phyloP scores from a whole-genome alignment of 2,888 invertebrate genomes.

The Uropetala carovei region DNA sequence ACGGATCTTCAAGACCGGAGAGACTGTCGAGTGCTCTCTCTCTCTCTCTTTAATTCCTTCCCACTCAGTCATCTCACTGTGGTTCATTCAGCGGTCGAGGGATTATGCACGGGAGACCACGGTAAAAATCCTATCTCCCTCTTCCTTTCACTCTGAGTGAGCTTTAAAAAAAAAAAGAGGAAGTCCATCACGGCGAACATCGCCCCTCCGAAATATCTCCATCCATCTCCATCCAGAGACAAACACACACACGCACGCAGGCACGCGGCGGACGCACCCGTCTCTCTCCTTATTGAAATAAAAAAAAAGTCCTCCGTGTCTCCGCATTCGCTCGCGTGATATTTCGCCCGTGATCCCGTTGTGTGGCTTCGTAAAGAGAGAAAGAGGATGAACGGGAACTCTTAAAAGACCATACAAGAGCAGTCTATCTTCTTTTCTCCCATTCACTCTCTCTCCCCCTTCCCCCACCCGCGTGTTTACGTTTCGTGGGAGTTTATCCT shows the following conservation, averaged over 20 bases:
- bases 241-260: background rate
- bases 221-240: background rate
- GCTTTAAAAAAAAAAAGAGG: background rate
- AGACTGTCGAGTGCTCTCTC: too few relatives aligned
- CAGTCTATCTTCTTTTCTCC: background rate
- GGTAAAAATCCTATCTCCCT: too few relatives aligned
- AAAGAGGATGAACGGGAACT: background rate
- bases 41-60: too few relatives aligned
- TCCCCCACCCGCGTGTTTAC: conserved; percentile 32
- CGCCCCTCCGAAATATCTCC: background rate
- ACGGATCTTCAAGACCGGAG: too few relatives aligned
- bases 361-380: background rate
- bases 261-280: background rate
- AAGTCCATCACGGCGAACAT: background rate
- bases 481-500: conserved; percentile 25
- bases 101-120: too few relatives aligned
- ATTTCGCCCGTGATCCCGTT: conserved; percentile 26
- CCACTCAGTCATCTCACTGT: too few relatives aligned
- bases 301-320: background rate
- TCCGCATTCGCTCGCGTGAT: conserved; percentile 16
- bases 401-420: background rate
- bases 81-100: too few relatives aligned
- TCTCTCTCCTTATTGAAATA: background rate
- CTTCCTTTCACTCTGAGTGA: background rate
- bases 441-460: conserved; percentile 5